Conservation (phyloP, 2,797 vertebrate species). For the Stomatorhinus walkeri region DNA sequence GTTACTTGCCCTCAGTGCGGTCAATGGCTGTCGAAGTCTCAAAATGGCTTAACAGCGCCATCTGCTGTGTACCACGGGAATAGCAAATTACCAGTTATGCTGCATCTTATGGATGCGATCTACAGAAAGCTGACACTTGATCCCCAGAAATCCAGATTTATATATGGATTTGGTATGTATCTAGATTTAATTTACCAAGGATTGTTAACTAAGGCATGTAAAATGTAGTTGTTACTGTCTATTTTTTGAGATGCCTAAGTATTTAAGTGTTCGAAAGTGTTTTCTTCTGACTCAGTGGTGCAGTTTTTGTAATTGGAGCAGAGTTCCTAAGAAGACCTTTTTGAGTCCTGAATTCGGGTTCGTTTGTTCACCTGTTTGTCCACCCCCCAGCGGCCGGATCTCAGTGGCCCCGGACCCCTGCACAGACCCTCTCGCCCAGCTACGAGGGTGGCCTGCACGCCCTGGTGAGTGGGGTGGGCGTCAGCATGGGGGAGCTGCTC, state of each 20-base stretch:
- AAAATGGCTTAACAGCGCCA: slow-evolving; percentile 45
- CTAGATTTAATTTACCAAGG: not conserved
- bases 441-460: slow-evolving; percentile 86
- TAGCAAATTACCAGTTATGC: slow-evolving; percentile 16
- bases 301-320: not conserved
- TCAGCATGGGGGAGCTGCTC: no score
- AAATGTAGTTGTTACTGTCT: not conserved
- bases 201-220: not conserved
- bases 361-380: not conserved
- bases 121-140: not conserved
- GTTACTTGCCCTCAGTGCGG: not conserved
- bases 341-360: not conserved
- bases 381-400: slow-evolving; percentile 67
- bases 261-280: not conserved
- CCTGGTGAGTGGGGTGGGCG: slow-evolving; percentile 64
- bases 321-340: not conserved
- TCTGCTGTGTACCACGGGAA: slow-evolving; percentile 43
- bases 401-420: slow-evolving; percentile 86
- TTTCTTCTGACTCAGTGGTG: not conserved
- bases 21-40: slow-evolving; percentile 20
- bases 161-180: slow-evolving; percentile 13
- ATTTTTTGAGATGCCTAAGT: not conserved
- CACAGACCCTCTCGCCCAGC: slow-evolving; percentile 74
- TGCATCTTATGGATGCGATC: not conserved
- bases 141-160: not conserved